Base-by-base conservation (phyloP, 2,888 invertebrate species). In the Orchesellides sinensis region DNA sequence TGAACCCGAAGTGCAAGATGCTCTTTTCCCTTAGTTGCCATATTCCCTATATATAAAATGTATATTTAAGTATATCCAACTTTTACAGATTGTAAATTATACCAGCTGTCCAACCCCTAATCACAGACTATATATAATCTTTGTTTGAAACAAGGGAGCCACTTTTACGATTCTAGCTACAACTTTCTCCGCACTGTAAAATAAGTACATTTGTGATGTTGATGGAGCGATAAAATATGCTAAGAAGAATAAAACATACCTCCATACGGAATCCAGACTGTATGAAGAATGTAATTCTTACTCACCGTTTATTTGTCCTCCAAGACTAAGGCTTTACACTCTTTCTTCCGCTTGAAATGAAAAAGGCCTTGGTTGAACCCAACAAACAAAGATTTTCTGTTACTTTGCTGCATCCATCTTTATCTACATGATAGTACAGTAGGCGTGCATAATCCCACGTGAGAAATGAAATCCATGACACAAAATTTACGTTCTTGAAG, bases 41-140 rank as follows among this genome's bases (percentile, higher is more conserved):
- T n/a, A n/a, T n/a, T 19, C 49, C 49, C 40, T n/a, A 40, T 49
- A 19, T 47, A n/a, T 21, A 49, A 17, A n/a, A 17, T 8, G 49
- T 19, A 49, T n/a, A n/a, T n/a, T n/a, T n/a, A n/a, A n/a, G n/a
- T n/a, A n/a, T n/a, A n/a, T n/a, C n/a, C n/a, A 45, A 66, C 23
- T 66, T 63, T 66, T 35, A 54, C 4, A 54, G 69, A 54, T 69
- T 32, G 69, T 69, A 69, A 69, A 69, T 69, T 69, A 69, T 69
- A 29, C 52, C 69, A 32, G 52, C 69, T 69, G 69, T 69, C 69
- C 69, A 52, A 69, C 29, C 23, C 52, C 8, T 32, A 52, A 32
- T 52, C 52, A 69, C 69, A 69, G 29, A 25, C 54, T 29, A 69
- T 69, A 52, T 69, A 69, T 69, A 69, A 69, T 69, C 69, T 69